Conservation (phyloP, 2,888 invertebrate species). For the Andrena dorsata region DNA sequence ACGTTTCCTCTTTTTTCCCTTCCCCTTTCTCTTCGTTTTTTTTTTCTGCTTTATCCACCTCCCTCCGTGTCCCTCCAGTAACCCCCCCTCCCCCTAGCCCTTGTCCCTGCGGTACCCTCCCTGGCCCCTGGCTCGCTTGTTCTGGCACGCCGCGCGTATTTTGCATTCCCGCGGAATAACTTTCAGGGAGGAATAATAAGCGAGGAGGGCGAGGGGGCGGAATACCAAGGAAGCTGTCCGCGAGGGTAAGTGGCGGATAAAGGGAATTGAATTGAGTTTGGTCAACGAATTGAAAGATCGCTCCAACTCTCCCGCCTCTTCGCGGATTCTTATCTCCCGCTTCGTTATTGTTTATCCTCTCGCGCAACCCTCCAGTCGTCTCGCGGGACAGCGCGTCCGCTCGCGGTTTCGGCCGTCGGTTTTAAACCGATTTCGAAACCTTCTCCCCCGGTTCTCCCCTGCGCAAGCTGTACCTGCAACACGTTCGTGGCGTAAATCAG, state of each 20-base stretch:
- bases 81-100: not conserved
- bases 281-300: constrained; percentile 60
- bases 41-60: not conserved
- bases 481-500: not conserved
- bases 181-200: constrained; percentile 70
- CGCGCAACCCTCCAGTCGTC: not conserved
- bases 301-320: constrained; percentile 18
- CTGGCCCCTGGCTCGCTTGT: constrained; percentile 1
- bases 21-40: not conserved
- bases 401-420: not conserved
- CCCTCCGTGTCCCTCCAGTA: not conserved
- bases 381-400: not conserved
- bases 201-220: constrained; percentile 21
- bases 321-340: constrained; percentile 28
- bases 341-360: constrained; percentile 37
- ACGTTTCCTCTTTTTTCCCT: constrained; percentile 42
- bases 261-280: constrained; percentile 54
- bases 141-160: constrained; percentile 51
- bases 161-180: constrained; percentile 64
- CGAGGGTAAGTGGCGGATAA: constrained; percentile 51
- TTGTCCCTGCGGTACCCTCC: not conserved
- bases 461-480: not conserved
- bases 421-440: not conserved
- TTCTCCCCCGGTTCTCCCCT: not conserved
- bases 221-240: constrained; percentile 47